These are phyloP conservation scores for Pavo muticus DNA, from an alignment of 2,113 vertebrate species.

Conservation along the genomic window DNA sequence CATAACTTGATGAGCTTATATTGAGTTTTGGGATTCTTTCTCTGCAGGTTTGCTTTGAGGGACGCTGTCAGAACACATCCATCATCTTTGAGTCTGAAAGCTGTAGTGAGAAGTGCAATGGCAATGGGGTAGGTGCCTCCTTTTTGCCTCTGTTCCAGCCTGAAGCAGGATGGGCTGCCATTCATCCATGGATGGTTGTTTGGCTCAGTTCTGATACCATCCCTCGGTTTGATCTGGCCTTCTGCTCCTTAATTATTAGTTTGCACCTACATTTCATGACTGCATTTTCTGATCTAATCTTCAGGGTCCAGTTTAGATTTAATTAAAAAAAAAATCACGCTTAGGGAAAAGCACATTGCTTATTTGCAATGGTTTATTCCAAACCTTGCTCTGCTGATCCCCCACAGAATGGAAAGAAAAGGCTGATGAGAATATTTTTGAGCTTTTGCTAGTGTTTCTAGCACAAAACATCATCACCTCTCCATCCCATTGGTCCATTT, in stretches of 20 bases:
- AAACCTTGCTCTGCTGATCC: neutral
- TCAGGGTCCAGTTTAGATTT: neutral
- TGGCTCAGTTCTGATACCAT: neutral
- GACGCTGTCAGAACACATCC: slow-evolving; percentile 91
- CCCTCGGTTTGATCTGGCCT: neutral
- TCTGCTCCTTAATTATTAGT: neutral
- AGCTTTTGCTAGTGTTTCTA: neutral
- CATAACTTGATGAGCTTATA: neutral
- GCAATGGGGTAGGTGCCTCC: slow-evolving; percentile 85
- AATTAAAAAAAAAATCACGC: neutral
- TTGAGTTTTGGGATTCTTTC: neutral
- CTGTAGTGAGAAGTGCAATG: slow-evolving; percentile 89
- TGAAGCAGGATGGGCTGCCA: neutral
- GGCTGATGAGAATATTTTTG: neutral
- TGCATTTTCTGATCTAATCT: neutral
- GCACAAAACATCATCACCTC: neutral
- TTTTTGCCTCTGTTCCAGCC: neutral
- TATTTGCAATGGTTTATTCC: neutral
- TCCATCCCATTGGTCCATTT: neutral
- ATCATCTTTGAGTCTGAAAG: slow-evolving; percentile 85
- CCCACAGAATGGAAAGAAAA: neutral
- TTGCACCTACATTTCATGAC: neutral
- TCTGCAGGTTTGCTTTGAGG: slow-evolving; percentile 93
- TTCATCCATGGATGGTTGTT: neutral
- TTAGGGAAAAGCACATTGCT: neutral